Conservation (phyloP, 2,113 vertebrate species). For the Anas platyrhynchos region DNA sequence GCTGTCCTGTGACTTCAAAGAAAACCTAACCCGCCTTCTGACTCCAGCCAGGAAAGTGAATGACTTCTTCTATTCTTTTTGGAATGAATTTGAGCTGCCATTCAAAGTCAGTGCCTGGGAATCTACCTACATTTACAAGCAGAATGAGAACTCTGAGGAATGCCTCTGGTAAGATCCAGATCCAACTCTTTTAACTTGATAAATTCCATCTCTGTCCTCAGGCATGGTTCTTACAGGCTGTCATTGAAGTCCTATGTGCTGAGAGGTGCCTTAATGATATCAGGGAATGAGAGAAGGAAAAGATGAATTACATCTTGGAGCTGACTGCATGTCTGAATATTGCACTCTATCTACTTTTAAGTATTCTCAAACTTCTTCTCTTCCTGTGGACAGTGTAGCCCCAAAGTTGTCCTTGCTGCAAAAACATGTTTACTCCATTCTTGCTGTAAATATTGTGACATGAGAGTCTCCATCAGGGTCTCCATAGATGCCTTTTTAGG, state of each 20-base stretch:
- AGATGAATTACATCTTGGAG: background rate
- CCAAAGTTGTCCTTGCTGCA: background rate
- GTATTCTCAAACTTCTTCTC: background rate
- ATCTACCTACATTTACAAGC: conserved; percentile 87
- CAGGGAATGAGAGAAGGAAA: background rate
- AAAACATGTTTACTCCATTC: background rate
- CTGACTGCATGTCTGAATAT: background rate
- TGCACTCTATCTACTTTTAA: background rate
- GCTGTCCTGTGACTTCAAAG: conserved; percentile 91
- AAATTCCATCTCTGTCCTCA: background rate
- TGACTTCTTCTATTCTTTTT: conserved; percentile 84
- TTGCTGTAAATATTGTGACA: background rate
- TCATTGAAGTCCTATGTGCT: background rate
- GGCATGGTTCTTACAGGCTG: background rate
- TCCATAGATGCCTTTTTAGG: background rate
- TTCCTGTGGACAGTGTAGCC: background rate
- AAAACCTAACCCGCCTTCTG: conserved; percentile 88
- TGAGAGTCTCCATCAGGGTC: background rate
- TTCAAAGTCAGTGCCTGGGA: conserved; percentile 82
- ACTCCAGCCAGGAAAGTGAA: conserved; percentile 91
- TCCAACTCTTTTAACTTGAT: background rate
- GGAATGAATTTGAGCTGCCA: background rate
- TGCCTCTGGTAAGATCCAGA: conserved; percentile 89
- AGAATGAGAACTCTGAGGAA: conserved; percentile 76
- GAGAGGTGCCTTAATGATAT: background rate